phyloP scores from a whole-genome alignment of 2,888 invertebrate species.

The Acleris cristana region DNA sequence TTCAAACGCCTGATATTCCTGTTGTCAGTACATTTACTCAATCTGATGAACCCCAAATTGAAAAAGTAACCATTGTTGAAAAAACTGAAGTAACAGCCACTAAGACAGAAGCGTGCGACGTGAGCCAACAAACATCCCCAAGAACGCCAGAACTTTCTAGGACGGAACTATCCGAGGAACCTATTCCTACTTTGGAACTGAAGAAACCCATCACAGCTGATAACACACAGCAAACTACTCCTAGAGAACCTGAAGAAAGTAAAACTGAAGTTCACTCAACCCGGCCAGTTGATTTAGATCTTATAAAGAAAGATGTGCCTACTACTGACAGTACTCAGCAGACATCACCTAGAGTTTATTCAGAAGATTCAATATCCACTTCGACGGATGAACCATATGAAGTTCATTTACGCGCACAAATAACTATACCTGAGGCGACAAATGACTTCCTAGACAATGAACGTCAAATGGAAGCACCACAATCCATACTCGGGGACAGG shows the following conservation, averaged over 20 bases:
- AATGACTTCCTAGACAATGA: slow-evolving; percentile 72
- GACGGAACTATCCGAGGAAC: slow-evolving; percentile 40
- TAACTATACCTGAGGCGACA: slow-evolving; percentile 79
- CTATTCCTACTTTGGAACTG: slow-evolving; percentile 20
- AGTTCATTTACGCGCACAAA: slow-evolving; percentile 84
- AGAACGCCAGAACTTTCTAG: slow-evolving; percentile 36
- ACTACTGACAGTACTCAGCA: slow-evolving; percentile 60
- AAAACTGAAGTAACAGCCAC: slow-evolving; percentile 11
- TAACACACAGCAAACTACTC: slow-evolving; percentile 82
- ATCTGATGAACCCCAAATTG: slow-evolving; percentile 64
- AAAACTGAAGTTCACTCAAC: slow-evolving; percentile 24
- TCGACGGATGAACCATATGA: slow-evolving; percentile 84
- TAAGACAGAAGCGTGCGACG: slow-evolving; percentile 43
- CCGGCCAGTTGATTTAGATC: slow-evolving; percentile 46
- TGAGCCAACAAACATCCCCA: slow-evolving; percentile 54
- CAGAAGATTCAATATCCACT: slow-evolving; percentile 78
- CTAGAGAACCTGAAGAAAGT: slow-evolving; percentile 59
- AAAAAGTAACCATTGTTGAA: slow-evolving; percentile 38
- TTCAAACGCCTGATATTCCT: slow-evolving; percentile 70
- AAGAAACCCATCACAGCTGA: slow-evolving; percentile 50
- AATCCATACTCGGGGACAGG: slow-evolving; percentile 63
- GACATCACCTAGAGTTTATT: slow-evolving; percentile 84
- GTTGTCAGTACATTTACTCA: slow-evolving; percentile 71
- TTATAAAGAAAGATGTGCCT: slow-evolving; percentile 43
- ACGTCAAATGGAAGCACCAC: slow-evolving; percentile 60